Conservation (phyloP, 2,888 invertebrate genomes). For the Pegoplata infirma region DNA sequence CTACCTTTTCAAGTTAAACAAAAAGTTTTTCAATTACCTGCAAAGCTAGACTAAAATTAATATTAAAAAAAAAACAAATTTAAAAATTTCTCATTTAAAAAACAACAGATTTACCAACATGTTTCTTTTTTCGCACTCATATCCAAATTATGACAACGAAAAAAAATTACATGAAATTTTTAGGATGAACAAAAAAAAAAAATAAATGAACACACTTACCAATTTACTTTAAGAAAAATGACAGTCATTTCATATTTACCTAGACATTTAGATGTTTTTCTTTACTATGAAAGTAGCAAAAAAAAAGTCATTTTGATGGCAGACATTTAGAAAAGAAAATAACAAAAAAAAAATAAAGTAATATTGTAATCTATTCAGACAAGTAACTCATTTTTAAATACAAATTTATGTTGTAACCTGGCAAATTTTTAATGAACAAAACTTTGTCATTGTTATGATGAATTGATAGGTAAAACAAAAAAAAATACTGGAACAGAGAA, state of each 20-base stretch:
- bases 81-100: no score
- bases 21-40: no score
- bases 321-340: conserved; percentile 30
- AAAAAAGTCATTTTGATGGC: conserved; percentile 25
- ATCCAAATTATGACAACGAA: background rate
- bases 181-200: background rate
- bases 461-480: conserved; percentile 49
- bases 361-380: conserved; percentile 59
- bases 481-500: no score
- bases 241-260: conserved; percentile 54
- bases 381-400: conserved; percentile 74
- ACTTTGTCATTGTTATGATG: conserved; percentile 64
- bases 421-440: conserved; percentile 63
- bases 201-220: conserved; percentile 38
- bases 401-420: conserved; percentile 73
- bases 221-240: conserved; percentile 63
- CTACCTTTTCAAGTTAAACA: no score
- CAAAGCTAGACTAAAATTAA: no score
- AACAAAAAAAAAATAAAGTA: conserved; percentile 41
- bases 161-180: background rate
- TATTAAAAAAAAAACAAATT: no score
- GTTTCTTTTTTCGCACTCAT: no score
- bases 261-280: conserved; percentile 53
- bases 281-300: no score
- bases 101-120: no score